Evolutionary conservation across 2,797 vertebrate species (phyloP).

Genomic region (Rhinichthys osculus): DNA sequence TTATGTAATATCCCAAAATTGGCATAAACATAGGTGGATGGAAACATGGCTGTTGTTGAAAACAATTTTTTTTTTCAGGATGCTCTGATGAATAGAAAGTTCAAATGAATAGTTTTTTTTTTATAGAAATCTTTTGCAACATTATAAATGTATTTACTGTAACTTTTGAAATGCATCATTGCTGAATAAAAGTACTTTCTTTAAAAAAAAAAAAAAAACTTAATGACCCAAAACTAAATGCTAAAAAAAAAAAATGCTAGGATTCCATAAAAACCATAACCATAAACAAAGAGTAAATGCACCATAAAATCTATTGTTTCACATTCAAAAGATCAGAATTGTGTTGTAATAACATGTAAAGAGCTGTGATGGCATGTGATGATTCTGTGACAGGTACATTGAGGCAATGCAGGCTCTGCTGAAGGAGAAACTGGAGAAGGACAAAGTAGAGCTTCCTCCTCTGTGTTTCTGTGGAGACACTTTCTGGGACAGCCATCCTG

Average conservation of each 20-base stretch:
- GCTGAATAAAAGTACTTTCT: background rate
- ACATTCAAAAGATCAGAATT: background rate
- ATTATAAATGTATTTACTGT: background rate
- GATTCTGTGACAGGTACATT: slow-evolving; percentile 72
- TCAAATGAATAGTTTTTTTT: too few relatives aligned
- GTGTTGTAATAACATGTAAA: background rate
- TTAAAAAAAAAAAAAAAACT: background rate
- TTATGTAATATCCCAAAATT: too few relatives aligned
- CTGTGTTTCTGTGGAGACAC: slow-evolving; percentile 89
- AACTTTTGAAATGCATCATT: background rate
- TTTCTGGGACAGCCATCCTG: slow-evolving; percentile 94
- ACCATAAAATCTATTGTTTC: background rate
- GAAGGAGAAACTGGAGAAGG: slow-evolving; percentile 80
- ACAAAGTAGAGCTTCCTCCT: slow-evolving; percentile 81
- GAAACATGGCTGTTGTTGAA: too few relatives aligned
- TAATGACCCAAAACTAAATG: background rate
- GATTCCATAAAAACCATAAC: background rate
- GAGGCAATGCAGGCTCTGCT: slow-evolving; percentile 80
- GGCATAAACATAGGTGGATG: too few relatives aligned
- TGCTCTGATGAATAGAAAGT: too few relatives aligned
- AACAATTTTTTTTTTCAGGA: too few relatives aligned
- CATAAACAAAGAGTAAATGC: background rate
- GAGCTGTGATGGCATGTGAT: background rate
- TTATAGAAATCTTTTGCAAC: background rate
- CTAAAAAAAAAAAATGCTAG: too few relatives aligned